phyloP scores from a whole-genome alignment of 2,797 vertebrate species.

The Agapornis canus region DNA sequence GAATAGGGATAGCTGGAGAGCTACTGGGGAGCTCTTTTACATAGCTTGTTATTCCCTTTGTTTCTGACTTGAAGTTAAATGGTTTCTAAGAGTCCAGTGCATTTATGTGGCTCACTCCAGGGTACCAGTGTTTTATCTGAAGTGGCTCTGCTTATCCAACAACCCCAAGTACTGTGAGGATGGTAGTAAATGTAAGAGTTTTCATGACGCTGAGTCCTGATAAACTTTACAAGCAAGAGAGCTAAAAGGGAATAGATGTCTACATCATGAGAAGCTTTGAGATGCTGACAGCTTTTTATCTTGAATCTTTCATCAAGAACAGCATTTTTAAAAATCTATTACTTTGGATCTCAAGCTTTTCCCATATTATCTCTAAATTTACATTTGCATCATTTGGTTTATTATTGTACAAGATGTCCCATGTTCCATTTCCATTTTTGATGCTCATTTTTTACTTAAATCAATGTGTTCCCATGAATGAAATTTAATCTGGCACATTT shows the following conservation, averaged over 20 bases:
- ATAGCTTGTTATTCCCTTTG: background rate
- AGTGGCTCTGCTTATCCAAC: background rate
- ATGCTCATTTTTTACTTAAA: constrained; percentile 8
- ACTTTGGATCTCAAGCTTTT: background rate
- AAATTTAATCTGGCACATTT: constrained; percentile 12
- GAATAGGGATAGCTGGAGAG: background rate
- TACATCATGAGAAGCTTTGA: background rate
- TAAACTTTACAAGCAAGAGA: background rate
- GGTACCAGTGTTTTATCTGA: background rate
- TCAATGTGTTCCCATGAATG: background rate
- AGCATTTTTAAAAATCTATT: background rate
- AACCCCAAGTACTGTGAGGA: background rate
- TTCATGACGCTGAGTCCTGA: background rate
- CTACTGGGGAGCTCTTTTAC: background rate
- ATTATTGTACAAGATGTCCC: background rate
- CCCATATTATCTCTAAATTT: background rate
- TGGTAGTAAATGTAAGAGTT: background rate
- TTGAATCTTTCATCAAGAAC: background rate
- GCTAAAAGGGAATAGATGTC: background rate
- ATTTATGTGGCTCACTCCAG: background rate
- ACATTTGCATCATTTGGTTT: background rate
- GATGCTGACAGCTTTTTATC: background rate
- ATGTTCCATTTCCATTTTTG: background rate
- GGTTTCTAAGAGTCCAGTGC: background rate
- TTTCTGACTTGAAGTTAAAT: background rate